Evolutionary conservation across 2,888 invertebrate species (phyloP).

Genomic region (Hypomecis punctinalis): DNA sequence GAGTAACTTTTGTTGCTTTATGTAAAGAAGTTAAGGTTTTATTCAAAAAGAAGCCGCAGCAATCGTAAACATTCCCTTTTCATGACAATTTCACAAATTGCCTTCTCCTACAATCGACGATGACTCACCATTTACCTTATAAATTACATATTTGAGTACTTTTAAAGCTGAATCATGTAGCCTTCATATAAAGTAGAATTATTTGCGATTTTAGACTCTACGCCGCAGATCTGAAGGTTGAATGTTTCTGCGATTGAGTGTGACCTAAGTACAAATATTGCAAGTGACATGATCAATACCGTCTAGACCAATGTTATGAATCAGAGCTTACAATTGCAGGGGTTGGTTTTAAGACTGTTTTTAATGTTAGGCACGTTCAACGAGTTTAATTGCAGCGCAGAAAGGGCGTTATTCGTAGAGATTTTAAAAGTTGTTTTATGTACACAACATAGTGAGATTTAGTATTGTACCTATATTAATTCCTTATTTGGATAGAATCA

Average conservation of each 20-base stretch:
- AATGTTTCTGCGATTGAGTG: slow-evolving; percentile 6
- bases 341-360: background rate
- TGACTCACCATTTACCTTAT: slow-evolving; percentile 40
- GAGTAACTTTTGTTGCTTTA: slow-evolving; percentile 10
- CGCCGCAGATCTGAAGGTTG: background rate
- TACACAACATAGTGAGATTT: too few species aligned
- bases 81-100: slow-evolving; percentile 39
- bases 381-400: background rate
- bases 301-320: slow-evolving; percentile 49
- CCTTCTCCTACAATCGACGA: slow-evolving; percentile 35
- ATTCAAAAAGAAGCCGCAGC: slow-evolving; percentile 10
- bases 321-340: slow-evolving; percentile 27
- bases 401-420: too few species aligned
- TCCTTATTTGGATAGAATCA: too few species aligned
- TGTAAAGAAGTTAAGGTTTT: slow-evolving; percentile 10
- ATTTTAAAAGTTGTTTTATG: too few species aligned
- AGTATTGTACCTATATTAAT: too few species aligned
- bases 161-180: slow-evolving; percentile 39
- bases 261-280: slow-evolving; percentile 32
- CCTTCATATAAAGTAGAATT: slow-evolving; percentile 16
- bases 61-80: slow-evolving; percentile 27
- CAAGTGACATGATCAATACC: slow-evolving; percentile 44
- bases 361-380: slow-evolving; percentile 2
- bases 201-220: slow-evolving; percentile 21
- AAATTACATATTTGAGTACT: slow-evolving; percentile 38